Conservation (phyloP, 2,888 invertebrate genomes). For the Thera obeliscata region DNA sequence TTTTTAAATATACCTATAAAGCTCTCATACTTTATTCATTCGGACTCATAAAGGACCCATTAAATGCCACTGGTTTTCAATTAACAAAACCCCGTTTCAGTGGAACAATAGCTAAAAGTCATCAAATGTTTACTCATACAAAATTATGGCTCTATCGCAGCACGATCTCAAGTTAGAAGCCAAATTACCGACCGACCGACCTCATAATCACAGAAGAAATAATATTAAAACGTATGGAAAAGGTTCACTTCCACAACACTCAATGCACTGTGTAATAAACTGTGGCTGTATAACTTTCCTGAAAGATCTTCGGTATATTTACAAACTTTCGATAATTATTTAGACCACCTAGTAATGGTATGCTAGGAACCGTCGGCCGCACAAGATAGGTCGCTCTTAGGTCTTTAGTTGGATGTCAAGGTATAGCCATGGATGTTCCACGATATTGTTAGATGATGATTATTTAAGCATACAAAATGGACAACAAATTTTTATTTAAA, state of each 20-base stretch:
- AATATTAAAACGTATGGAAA: constrained; percentile 18
- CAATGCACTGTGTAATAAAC: background rate
- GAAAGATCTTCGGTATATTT: background rate
- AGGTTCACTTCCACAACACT: constrained; percentile 38
- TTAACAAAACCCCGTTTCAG: constrained; percentile 27
- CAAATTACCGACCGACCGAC: constrained; percentile 64
- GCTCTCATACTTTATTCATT: constrained; percentile 1
- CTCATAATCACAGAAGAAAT: constrained; percentile 28
- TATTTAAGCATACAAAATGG: too few relatives aligned
- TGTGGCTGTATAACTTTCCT: constrained; percentile 3
- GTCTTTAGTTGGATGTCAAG: background rate
- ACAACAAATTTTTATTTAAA: too few relatives aligned
- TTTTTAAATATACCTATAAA: background rate
- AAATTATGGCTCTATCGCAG: constrained; percentile 51
- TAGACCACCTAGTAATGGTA: background rate
- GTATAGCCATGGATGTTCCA: too few relatives aligned
- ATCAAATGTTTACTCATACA: constrained; percentile 41
- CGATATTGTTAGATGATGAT: too few relatives aligned
- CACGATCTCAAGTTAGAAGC: constrained; percentile 61
- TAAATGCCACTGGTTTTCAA: constrained; percentile 25
- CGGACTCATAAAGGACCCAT: constrained; percentile 19
- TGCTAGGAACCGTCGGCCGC: background rate
- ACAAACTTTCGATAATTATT: background rate
- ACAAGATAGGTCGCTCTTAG: background rate
- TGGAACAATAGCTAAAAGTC: constrained; percentile 29